A percentile compares a stretch with the other conserved stretches of the same genome.
These are phyloP conservation scores for Pygoscelis antarcticus DNA, from an alignment of 2,113 vertebrate species.

Conservation along the genomic window DNA sequence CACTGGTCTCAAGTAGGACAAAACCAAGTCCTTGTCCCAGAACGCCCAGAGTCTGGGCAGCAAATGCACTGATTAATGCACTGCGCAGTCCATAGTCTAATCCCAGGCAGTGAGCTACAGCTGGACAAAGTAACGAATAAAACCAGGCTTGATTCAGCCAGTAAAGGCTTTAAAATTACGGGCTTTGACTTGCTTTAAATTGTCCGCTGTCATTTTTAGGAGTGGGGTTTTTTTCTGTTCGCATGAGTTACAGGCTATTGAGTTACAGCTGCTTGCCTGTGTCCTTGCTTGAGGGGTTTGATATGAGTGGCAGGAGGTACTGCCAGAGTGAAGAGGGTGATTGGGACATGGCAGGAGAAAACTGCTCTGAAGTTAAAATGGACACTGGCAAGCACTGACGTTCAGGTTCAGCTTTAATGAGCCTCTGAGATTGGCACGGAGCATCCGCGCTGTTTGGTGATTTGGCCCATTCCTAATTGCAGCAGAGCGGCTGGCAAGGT, in stretches of 20 bases:
- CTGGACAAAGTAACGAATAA: neutral
- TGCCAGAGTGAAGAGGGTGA: neutral
- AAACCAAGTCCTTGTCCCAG: neutral
- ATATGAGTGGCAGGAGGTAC: neutral
- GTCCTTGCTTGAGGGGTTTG: neutral
- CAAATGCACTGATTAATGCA: neutral
- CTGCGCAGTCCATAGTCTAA: accelerated
- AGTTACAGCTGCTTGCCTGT: conserved; percentile 23
- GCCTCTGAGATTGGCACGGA: neutral
- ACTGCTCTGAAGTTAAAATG: neutral
- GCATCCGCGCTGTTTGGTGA: neutral
- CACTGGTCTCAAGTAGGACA: neutral
- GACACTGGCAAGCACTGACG: neutral
- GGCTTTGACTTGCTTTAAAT: neutral
- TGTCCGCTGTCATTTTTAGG: neutral
- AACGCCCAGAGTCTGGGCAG: neutral
- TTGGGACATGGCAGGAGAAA: neutral
- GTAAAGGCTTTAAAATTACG: neutral
- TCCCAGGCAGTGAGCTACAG: neutral
- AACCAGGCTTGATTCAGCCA: neutral
- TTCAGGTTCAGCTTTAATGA: neutral
- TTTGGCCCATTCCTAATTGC: neutral
- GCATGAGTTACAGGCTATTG: neutral
- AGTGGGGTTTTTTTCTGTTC: neutral
- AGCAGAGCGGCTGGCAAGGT: neutral